Evolutionary conservation across 92 coral and sea anemone species (phyloP).

Genomic region (Phenganax subtilis): DNA sequence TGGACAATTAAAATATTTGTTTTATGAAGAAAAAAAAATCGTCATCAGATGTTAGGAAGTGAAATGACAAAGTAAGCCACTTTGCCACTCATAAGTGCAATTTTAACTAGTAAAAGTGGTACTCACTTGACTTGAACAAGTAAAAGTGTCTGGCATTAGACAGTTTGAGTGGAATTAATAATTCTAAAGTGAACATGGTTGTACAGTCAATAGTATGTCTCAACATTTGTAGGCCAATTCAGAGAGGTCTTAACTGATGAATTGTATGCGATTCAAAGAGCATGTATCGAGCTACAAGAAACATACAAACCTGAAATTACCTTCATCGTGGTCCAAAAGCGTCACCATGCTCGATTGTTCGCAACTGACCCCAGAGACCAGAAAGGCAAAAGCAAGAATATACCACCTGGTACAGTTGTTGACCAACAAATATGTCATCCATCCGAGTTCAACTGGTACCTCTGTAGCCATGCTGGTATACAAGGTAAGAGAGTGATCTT

Average conservation of each 20-base stretch:
- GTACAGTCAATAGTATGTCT: too few species aligned
- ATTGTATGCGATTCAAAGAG: constrained; percentile 48
- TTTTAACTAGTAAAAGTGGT: too few species aligned
- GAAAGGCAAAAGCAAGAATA: constrained; percentile 38
- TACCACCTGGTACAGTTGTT: constrained; percentile 54
- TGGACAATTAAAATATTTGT: too few species aligned
- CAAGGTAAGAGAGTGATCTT: constrained; percentile 18
- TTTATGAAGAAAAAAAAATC: too few species aligned
- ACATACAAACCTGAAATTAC: constrained; percentile 46
- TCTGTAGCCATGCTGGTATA: constrained; percentile 52
- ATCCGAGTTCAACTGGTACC: constrained; percentile 50
- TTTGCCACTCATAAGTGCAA: too few species aligned
- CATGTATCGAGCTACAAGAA: constrained; percentile 32
- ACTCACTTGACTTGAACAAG: too few species aligned
- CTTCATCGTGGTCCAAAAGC: constrained; percentile 53
- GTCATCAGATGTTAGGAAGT: too few species aligned
- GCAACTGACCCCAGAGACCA: constrained; percentile 37
- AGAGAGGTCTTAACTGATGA: constrained; percentile 46
- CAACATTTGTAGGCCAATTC: constrained; percentile 12
- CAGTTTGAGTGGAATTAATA: too few species aligned
- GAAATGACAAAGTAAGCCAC: too few species aligned
- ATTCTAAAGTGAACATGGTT: too few species aligned
- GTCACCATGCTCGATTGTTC: constrained; percentile 49
- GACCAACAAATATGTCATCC: constrained; percentile 51
- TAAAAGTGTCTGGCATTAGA: too few species aligned